phyloP scores from a whole-genome alignment of 2,797 vertebrate species.

The Naso thynnoides region DNA sequence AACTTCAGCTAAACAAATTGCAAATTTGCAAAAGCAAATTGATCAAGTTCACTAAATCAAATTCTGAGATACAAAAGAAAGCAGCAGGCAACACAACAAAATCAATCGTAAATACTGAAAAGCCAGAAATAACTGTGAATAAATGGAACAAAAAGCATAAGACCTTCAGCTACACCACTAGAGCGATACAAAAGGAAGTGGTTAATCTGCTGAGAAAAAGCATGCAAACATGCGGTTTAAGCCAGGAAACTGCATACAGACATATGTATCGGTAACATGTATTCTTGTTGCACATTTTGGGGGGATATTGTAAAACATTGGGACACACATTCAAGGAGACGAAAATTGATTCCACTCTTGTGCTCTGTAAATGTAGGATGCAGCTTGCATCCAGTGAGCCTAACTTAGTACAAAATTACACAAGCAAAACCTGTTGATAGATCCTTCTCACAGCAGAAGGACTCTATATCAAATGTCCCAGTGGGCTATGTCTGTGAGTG shows the following conservation, averaged over 20 bases:
- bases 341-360: not conserved
- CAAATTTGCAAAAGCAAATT: too few relatives aligned
- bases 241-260: not conserved
- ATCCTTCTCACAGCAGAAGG: not conserved
- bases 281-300: not conserved
- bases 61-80: not conserved
- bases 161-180: not conserved
- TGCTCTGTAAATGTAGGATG: not conserved
- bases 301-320: not conserved
- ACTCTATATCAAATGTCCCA: not conserved
- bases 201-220: not conserved
- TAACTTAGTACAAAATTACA: not conserved
- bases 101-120: not conserved
- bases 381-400: not conserved
- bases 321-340: not conserved
- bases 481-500: too few relatives aligned
- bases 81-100: not conserved
- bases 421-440: not conserved
- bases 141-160: not conserved
- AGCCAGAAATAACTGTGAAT: not conserved
- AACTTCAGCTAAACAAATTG: slow-evolving; percentile 3
- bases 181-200: slow-evolving; percentile 11
- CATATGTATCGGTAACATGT: not conserved
- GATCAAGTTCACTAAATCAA: slow-evolving; percentile 11
- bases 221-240: not conserved